Evolutionary conservation across 1,140 invertebrate genomes (phyloP).

Genomic region (Phocides pigmalion): DNA sequence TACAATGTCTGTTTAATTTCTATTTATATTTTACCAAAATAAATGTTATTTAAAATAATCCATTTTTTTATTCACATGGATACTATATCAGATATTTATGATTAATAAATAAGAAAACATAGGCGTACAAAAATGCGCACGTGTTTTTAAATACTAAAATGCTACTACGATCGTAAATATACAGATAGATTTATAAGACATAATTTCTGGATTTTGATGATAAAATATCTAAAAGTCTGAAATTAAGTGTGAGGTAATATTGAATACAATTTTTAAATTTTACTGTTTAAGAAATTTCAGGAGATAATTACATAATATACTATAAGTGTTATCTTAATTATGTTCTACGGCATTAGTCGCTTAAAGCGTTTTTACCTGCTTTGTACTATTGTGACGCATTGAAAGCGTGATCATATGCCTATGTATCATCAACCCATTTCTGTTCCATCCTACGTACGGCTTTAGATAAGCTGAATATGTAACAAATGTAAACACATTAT

Average conservation of each 20-base stretch:
- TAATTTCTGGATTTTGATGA: not conserved
- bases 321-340: not conserved
- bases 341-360: not conserved
- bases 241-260: not conserved
- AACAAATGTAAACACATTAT: too few relatives aligned
- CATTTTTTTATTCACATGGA: constrained; percentile 1
- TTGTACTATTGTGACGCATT: not conserved
- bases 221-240: constrained; percentile 2
- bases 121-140: too few relatives aligned
- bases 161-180: not conserved
- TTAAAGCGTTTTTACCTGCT: not conserved
- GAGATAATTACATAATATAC: not conserved
- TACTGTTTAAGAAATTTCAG: not conserved
- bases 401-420: not conserved
- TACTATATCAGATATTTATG: not conserved
- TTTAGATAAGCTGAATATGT: too few relatives aligned
- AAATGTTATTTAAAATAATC: constrained; percentile 16
- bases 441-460: too few relatives aligned
- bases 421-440: too few relatives aligned
- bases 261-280: not conserved
- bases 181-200: not conserved
- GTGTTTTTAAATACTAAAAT: not conserved
- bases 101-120: too few relatives aligned
- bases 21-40: constrained; percentile 30
- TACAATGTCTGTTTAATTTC: constrained; percentile 15